Evolutionary conservation across 2,888 invertebrate species (phyloP), one percentile per base, ranked within the genome.

Genomic region (Trichogramma dendrolimi): DNA sequence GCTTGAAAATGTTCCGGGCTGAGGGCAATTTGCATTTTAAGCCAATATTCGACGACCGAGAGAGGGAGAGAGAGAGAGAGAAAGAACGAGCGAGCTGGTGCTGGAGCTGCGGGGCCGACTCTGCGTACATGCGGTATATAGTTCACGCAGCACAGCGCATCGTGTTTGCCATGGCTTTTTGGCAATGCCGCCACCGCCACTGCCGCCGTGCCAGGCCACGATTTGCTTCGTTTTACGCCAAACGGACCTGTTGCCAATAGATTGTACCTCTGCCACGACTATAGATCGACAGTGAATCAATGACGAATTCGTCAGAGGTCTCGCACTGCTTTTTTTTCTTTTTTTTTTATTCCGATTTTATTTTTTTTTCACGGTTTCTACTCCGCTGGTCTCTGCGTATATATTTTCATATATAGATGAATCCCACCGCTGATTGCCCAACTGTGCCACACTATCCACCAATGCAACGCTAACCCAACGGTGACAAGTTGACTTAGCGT

Each of bases 11-110:
- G 27, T 27, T 27, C 27, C 65, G 62, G 66, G 65, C 67, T 66
- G 64, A 63, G 68, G 68, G 67, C 71, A 73, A 75, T 77, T 76
- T 75, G 71, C 73, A 75, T 75, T 77, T 77, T 73, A 71, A 69
- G 70, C 70, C 72, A 74, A 73, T 75, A 74, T 73, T 73, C 71
- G 69, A 64, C 58, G 64, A 61, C 57, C 56, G 47, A 47, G 47
- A 10, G 55, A 54, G 60, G 0, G 43, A 42, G 48, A 53, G 58
- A n/a, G 10, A n/a, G 40, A 11, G 42, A 14, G 41, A 55, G 51
- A 49, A 4, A 51, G 46, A 8, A 27, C 48, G 6, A n/a, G 48
- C 48, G 5, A 48, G n/a, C 14, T 48, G 11, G n/a, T 27, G 48
- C 60, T 61, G 49, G 50, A 55, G 52, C 68, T 66, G 64, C 64